These are phyloP conservation scores for Eretmocerus hayati DNA, from an alignment of 2,888 invertebrate species.

Conservation along the genomic window DNA sequence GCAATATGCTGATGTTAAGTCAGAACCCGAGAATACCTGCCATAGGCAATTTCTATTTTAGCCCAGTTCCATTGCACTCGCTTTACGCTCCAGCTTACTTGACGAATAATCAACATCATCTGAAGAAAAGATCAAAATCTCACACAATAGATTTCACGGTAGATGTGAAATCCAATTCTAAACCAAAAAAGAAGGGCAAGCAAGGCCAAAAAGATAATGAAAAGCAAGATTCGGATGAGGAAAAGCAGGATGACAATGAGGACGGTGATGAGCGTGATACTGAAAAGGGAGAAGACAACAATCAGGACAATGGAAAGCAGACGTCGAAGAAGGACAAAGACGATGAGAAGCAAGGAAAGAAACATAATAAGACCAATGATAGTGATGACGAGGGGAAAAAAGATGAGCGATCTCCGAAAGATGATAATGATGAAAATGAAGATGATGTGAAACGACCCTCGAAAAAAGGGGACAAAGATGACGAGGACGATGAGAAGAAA, in stretches of 20 bases:
- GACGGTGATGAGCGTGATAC: too few species aligned
- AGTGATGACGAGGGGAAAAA: not conserved
- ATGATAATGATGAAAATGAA: too few species aligned
- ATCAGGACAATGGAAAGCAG: too few species aligned
- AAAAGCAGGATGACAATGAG: too few species aligned
- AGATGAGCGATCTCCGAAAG: too few species aligned
- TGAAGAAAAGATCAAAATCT: not conserved
- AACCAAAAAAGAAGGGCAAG: too few species aligned
- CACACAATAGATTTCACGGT: not conserved
- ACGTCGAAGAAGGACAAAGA: not conserved
- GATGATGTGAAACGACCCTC: too few species aligned
- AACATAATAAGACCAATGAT: not conserved
- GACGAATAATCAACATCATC: not conserved
- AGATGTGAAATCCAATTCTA: not conserved
- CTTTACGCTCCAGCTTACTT: slow-evolving; percentile 3
- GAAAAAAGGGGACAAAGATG: not conserved
- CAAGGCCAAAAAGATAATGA: too few species aligned
- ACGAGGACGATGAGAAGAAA: not conserved
- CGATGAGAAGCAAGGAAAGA: not conserved
- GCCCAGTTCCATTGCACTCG: slow-evolving; percentile 3
- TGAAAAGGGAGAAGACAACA: too few species aligned
- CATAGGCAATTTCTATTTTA: slow-evolving; percentile 13
- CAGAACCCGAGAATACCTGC: too few species aligned
- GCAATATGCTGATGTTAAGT: too few species aligned
- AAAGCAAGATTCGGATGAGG: too few species aligned